These are phyloP conservation scores for Gobius niger DNA, from an alignment of 2,113 vertebrate species.

Conservation along the genomic window DNA sequence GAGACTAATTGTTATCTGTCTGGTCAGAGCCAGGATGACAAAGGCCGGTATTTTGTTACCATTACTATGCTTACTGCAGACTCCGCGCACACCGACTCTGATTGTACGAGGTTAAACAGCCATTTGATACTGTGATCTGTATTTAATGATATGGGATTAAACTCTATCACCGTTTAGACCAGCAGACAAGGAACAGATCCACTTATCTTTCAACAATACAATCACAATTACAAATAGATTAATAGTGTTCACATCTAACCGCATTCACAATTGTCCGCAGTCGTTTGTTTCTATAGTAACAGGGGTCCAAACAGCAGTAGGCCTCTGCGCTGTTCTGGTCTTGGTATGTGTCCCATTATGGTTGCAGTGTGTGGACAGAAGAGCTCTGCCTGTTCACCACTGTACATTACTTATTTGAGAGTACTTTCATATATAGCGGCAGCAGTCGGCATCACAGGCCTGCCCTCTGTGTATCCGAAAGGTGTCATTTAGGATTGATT, in stretches of 20 bases:
- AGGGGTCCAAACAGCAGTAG: constrained; percentile 53
- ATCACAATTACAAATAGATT: constrained; percentile 19
- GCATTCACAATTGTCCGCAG: constrained; percentile 28
- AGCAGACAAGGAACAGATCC: constrained; percentile 52
- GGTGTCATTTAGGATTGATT: constrained; percentile 77
- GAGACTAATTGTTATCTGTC: constrained; percentile 37
- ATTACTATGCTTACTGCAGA: constrained; percentile 71
- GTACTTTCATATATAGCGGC: constrained; percentile 74
- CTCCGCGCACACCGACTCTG: constrained; percentile 57
- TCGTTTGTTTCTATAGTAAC: constrained; percentile 52
- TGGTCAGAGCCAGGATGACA: constrained; percentile 61
- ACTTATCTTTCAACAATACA: constrained; percentile 32
- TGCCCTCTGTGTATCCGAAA: constrained; percentile 69
- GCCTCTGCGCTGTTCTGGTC: constrained; percentile 34
- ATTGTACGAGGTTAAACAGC: constrained; percentile 68
- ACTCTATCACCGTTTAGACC: constrained; percentile 42
- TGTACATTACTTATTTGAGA: constrained; percentile 75
- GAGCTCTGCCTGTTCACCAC: constrained; percentile 63
- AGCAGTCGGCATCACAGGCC: constrained; percentile 73
- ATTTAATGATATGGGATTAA: constrained; percentile 61
- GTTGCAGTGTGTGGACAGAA: constrained; percentile 65
- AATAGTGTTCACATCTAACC: constrained; percentile 27
- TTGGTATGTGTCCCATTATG: constrained; percentile 72
- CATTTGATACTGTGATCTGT: constrained; percentile 64
- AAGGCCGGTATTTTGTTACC: constrained; percentile 71